phyloP scores from a whole-genome alignment of 1,140 invertebrate genomes.

The fruit fly (Drosophila melanogaster) region Release_6_plus_ISO1_MT NT_033779.5:19511001-19511500 shows the following conservation, averaged over 20 bases:
- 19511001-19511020: constrained; percentile 90
- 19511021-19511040: constrained; percentile 92
- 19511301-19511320: constrained; percentile 91
- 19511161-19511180: too few species aligned
- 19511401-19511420: not conserved
- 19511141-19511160: too few species aligned
- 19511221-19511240: constrained; percentile 89
- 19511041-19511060: constrained; percentile 91
- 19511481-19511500: constrained; percentile 71
- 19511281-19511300: constrained; percentile 91
- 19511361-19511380: constrained; percentile 67
- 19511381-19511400: not conserved
- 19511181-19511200: too few species aligned
- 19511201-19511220: not conserved
- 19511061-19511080: constrained; percentile 91
- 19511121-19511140: too few species aligned
- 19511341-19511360: constrained; percentile 86
- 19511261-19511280: constrained; percentile 93
- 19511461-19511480: constrained; percentile 81
- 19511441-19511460: constrained; percentile 71
- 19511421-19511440: constrained; percentile 80
- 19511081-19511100: constrained; percentile 77
- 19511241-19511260: constrained; percentile 92
- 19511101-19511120: too few species aligned
- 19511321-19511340: constrained; percentile 91